Conservation (phyloP, 2,888 invertebrate species). For the Panzeria rudis region DNA sequence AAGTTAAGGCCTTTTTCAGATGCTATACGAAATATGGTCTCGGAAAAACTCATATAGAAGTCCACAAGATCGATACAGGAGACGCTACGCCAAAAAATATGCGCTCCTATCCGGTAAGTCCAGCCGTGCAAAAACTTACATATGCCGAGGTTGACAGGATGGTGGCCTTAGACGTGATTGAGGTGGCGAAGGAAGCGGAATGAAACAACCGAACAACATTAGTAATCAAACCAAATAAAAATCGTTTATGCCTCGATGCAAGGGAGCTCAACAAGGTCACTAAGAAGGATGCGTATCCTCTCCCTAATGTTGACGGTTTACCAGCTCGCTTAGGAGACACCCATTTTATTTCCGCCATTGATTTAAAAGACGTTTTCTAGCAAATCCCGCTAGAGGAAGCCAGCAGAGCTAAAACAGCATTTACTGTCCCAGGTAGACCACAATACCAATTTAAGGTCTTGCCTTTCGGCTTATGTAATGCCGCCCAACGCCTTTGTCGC, state of each 20-base stretch:
- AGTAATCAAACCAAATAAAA: too few species aligned
- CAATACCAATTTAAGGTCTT: constrained; percentile 1
- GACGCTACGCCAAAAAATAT: neutral
- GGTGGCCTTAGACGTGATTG: neutral
- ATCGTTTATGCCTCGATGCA: too few species aligned
- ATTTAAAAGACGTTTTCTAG: too few species aligned
- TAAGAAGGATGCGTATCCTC: too few species aligned
- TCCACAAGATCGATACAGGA: neutral
- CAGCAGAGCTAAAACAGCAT: neutral
- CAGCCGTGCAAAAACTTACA: neutral
- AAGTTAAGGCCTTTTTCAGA: neutral
- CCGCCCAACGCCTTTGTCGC: too few species aligned
- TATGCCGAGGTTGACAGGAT: constrained; percentile 11
- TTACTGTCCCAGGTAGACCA: neutral
- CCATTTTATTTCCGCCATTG: too few species aligned
- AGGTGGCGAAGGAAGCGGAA: too few species aligned
- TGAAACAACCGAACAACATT: too few species aligned
- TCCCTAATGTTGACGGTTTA: too few species aligned
- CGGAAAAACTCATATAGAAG: neutral
- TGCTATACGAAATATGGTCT: constrained; percentile 16
- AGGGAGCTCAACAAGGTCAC: too few species aligned
- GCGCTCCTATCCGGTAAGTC: neutral
- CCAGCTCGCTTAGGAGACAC: too few species aligned
- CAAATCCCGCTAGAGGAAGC: neutral
- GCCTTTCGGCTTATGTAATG: constrained; percentile 19